Evolutionary conservation across 2,113 vertebrate species (phyloP).

Genomic region (Pogonocichla stellata): DNA sequence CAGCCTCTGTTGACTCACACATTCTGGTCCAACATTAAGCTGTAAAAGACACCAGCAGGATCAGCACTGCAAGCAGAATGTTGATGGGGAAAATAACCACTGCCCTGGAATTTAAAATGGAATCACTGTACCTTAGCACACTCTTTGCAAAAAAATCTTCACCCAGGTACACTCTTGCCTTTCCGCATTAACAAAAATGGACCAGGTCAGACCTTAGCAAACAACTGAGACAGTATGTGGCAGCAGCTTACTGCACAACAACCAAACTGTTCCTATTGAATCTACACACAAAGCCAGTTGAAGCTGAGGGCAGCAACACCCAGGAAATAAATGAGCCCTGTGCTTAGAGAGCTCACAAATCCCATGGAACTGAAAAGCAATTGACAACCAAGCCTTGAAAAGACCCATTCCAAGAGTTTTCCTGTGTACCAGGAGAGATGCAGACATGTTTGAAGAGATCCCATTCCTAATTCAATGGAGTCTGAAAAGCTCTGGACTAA

Average conservation of each 20-base stretch:
- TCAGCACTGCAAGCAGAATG: neutral
- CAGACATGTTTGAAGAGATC: neutral
- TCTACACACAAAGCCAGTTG: too few species aligned
- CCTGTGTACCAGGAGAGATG: neutral
- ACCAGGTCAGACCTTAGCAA: neutral
- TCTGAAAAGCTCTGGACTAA: neutral
- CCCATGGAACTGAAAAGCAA: neutral
- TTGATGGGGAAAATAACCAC: neutral
- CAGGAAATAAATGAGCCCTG: neutral
- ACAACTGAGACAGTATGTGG: neutral
- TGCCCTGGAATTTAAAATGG: neutral
- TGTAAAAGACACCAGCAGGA: neutral
- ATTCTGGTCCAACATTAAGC: neutral
- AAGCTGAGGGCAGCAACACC: neutral
- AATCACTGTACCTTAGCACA: neutral
- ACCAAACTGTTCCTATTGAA: neutral
- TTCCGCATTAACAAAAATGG: neutral
- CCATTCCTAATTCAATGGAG: neutral
- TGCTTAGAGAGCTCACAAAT: neutral
- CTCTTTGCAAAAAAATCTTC: neutral
- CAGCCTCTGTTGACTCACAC: neutral
- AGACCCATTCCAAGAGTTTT: neutral
- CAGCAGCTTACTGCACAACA: neutral
- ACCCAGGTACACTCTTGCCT: neutral
- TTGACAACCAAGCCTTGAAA: neutral